Conservation (phyloP, 2,113 vertebrate genomes). For the human (Homo sapiens) region GRCh38 chr3:156252501-156253000, state of each 20-base stretch:
- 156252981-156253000: not conserved
- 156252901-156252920: not conserved
- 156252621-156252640: slow-evolving; percentile 9
- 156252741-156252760: not conserved
- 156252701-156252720: not conserved
- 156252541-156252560: not conserved
- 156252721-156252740: not conserved
- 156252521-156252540: not conserved
- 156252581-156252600: not conserved
- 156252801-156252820: not conserved
- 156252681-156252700: not conserved
- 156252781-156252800: not conserved
- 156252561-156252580: not conserved
- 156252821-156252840: not conserved
- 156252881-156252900: not conserved
- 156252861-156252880: not conserved
- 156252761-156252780: not conserved
- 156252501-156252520: not conserved
- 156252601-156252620: not conserved
- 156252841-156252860: not conserved
- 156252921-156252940: not conserved
- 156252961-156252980: not conserved
- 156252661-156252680: not conserved
- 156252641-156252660: not conserved
- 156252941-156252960: not conserved